Conservation (phyloP, 2,113 vertebrate species). For the Lepus timidus region DNA sequence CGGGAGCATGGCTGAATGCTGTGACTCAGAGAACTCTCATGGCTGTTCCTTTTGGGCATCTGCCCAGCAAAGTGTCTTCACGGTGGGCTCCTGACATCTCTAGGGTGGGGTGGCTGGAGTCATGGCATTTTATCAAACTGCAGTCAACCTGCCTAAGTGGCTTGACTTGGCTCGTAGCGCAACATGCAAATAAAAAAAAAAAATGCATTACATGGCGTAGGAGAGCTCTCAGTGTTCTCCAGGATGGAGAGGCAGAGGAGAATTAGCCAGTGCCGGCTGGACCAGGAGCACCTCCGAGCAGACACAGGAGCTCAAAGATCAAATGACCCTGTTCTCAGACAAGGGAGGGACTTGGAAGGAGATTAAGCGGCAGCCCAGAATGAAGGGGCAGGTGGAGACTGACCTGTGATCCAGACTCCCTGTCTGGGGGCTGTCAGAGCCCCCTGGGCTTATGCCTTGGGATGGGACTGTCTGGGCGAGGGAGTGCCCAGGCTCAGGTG, state of each 20-base stretch:
- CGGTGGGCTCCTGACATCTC: constrained; percentile 56
- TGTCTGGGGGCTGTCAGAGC: constrained; percentile 89
- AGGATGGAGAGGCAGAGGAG: constrained; percentile 84
- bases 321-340: constrained; percentile 83
- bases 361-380: constrained; percentile 86
- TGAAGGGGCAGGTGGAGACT: constrained; percentile 88
- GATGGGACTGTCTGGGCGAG: constrained; percentile 89
- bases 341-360: constrained; percentile 82
- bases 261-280: constrained; percentile 85
- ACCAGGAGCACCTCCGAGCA: constrained; percentile 87
- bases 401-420: constrained; percentile 91
- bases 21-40: constrained; percentile 51
- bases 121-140: constrained; percentile 66
- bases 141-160: constrained; percentile 69
- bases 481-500: constrained; percentile 92
- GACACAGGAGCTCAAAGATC: constrained; percentile 79
- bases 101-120: not conserved
- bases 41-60: constrained; percentile 55
- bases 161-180: constrained; percentile 83
- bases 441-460: constrained; percentile 91
- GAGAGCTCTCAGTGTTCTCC: constrained; percentile 80
- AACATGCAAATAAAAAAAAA: constrained; percentile 87
- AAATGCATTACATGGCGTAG: constrained; percentile 83
- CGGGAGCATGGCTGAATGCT: constrained; percentile 61
- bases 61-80: constrained; percentile 34